Percentiles rank a stretch among this genome's conserved stretches.
phyloP scores from a whole-genome alignment of 53 echinoderm and acorn worm species.

The Hippasteria phrygiana region DNA sequence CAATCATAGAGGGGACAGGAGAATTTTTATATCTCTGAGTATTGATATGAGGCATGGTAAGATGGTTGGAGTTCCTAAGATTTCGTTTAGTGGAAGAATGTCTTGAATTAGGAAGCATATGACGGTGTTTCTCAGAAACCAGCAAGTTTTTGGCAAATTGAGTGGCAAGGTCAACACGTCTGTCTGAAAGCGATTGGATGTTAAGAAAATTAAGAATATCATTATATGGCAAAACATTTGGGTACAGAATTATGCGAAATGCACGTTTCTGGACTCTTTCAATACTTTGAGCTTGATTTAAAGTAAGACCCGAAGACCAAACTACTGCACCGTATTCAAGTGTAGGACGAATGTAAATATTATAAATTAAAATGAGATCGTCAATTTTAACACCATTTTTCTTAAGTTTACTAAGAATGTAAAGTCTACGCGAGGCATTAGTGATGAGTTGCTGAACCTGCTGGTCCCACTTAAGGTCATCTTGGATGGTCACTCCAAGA shows the following conservation, averaged over 20 bases:
- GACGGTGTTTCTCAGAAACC: neutral
- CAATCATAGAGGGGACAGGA: too few relatives aligned
- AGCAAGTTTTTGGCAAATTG: slow-evolving; percentile 16
- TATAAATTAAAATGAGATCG: too few relatives aligned
- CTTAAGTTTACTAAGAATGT: slow-evolving; percentile 13
- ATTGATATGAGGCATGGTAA: too few relatives aligned
- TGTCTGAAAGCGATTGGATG: neutral
- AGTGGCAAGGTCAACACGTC: too few relatives aligned
- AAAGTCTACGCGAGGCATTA: neutral
- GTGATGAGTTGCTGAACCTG: neutral
- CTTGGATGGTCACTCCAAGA: neutral
- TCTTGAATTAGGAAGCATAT: neutral
- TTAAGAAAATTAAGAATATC: neutral
- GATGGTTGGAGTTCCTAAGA: too few relatives aligned
- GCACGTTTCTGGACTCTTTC: neutral
- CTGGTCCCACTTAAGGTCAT: too few relatives aligned
- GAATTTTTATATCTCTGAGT: too few relatives aligned
- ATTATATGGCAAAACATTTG: too few relatives aligned
- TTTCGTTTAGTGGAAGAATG: neutral
- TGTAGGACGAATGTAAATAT: neutral
- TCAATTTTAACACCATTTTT: neutral
- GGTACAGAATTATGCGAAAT: neutral
- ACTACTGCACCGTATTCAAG: neutral
- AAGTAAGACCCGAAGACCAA: neutral
- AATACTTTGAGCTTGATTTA: neutral